Percentiles rank a stretch among this genome's conserved stretches.
Evolutionary conservation across 2,113 vertebrate genomes (phyloP).

Genomic region (Bubo scandiacus): DNA sequence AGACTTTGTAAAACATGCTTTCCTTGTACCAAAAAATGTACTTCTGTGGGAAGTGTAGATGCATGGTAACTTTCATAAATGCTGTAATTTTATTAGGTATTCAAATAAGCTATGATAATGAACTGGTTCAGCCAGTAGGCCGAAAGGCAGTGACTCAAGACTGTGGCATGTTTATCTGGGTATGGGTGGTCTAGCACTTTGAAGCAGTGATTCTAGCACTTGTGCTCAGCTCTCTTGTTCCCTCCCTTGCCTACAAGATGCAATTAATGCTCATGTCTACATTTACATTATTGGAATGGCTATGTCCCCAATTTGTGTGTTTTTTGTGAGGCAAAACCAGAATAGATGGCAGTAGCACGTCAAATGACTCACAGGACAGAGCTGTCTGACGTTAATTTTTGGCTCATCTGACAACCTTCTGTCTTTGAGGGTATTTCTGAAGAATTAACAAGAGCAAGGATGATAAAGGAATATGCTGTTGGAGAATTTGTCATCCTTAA

Average conservation of each 20-base stretch:
- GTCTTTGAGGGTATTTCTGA: not conserved
- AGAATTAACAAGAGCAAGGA: not conserved
- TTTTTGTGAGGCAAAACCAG: not conserved
- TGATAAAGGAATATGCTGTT: not conserved
- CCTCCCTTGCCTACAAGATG: not conserved
- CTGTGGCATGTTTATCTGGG: not conserved
- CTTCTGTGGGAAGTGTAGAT: not conserved
- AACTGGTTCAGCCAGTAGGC: not conserved
- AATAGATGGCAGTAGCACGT: not conserved
- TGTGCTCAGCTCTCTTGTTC: not conserved
- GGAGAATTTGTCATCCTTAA: not conserved
- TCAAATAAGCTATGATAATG: not conserved
- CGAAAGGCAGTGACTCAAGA: not conserved
- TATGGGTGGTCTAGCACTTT: not conserved
- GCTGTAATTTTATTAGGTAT: not conserved
- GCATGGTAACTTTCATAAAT: not conserved
- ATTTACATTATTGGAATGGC: not conserved
- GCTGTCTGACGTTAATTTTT: not conserved
- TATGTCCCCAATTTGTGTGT: fast-evolving
- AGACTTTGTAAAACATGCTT: not conserved
- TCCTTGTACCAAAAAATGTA: not conserved
- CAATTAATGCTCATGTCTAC: not conserved
- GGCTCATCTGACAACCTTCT: not conserved
- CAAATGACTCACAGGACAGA: not conserved
- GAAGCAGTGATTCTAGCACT: not conserved